Percentiles rank a stretch among this genome's conserved stretches.
Evolutionary conservation across 2,888 invertebrate genomes (phyloP).

Genomic region (Campoletis raptor): DNA sequence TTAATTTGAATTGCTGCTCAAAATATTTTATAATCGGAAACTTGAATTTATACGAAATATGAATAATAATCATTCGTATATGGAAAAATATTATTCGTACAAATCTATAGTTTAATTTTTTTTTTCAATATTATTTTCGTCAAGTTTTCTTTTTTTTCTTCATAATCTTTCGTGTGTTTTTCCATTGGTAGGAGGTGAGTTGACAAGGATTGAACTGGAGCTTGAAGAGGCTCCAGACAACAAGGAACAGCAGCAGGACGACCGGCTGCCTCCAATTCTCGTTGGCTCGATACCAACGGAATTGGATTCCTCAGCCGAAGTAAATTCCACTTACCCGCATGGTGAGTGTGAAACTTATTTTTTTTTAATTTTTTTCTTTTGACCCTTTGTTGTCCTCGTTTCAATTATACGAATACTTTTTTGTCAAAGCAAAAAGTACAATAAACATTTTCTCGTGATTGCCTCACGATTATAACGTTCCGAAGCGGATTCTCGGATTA

Average conservation of each 20-base stretch:
- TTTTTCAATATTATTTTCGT: background rate
- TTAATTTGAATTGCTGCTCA: background rate
- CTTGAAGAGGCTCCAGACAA: constrained; percentile 79
- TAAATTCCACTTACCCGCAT: constrained; percentile 80
- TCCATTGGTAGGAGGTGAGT: constrained; percentile 74
- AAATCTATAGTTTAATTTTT: background rate
- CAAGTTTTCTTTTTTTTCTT: background rate
- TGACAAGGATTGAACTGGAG: constrained; percentile 82
- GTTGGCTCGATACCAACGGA: constrained; percentile 78
- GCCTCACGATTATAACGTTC: background rate
- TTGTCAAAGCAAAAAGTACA: background rate
- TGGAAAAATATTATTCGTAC: background rate
- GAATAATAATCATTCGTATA: background rate
- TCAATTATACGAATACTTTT: constrained; percentile 31
- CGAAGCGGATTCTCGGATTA: background rate
- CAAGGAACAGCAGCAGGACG: constrained; percentile 71
- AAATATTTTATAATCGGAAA: no score
- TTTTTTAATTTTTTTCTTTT: constrained; percentile 11
- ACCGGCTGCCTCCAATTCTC: constrained; percentile 74
- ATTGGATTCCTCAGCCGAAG: constrained; percentile 76
- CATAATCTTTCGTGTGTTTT: constrained; percentile 22
- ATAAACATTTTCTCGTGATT: background rate
- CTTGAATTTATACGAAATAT: background rate
- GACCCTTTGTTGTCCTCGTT: constrained; percentile 6
- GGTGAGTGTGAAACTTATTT: constrained; percentile 74